phyloP scores from a whole-genome alignment of 2,888 invertebrate genomes.

The Rotaria magnacalcarata region DNA sequence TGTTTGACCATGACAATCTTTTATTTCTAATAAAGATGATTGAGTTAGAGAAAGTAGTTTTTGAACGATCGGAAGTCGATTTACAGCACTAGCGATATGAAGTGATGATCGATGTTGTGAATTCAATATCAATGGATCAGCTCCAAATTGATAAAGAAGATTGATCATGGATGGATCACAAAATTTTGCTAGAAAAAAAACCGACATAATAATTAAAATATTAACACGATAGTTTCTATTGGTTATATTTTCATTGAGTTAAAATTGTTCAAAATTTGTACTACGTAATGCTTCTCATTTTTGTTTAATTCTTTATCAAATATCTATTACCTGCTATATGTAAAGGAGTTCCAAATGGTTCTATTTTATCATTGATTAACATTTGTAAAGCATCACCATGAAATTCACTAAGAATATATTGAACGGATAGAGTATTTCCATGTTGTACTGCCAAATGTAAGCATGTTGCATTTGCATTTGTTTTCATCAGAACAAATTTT shows the following conservation, averaged over 20 bases:
- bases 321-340: not conserved
- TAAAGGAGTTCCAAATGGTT: constrained; percentile 8
- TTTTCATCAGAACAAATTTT: not conserved
- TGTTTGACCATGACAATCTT: constrained; percentile 9
- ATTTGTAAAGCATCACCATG: not conserved
- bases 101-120: not conserved
- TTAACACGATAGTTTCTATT: too few relatives aligned
- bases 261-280: too few relatives aligned
- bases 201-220: not conserved
- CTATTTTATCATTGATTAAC: not conserved
- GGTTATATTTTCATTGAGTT: too few relatives aligned
- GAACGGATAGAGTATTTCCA: not conserved
- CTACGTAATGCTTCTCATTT: too few relatives aligned
- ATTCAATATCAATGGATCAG: constrained; percentile 12
- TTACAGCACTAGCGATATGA: constrained; percentile 5
- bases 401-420: not conserved
- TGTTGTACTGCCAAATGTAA: constrained; percentile 6
- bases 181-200: constrained; percentile 24
- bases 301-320: not conserved
- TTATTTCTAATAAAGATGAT: not conserved
- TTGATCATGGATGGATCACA: not conserved
- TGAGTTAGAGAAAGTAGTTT: not conserved
- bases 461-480: not conserved
- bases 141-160: not conserved
- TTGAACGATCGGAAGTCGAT: not conserved